These are phyloP conservation scores for Lepisosteus oculatus DNA, from an alignment of 2,113 vertebrate species.

Conservation along the genomic window DNA sequence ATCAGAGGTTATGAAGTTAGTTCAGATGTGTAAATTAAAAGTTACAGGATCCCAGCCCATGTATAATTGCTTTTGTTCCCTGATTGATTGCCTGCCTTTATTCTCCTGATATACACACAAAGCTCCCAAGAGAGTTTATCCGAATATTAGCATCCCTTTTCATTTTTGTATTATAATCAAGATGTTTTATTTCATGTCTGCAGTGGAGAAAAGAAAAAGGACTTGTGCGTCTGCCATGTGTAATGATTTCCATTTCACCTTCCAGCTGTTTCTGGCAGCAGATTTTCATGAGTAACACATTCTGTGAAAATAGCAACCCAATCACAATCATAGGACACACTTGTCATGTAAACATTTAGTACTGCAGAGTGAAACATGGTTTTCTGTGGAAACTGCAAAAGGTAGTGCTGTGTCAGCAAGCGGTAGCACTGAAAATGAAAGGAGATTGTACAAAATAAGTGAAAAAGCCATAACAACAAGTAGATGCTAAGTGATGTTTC, in stretches of 20 bases:
- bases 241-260: conserved; percentile 26
- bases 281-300: conserved; percentile 35
- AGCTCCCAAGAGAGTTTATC: neutral
- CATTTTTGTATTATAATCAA: neutral
- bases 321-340: conserved; percentile 46
- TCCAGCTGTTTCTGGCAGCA: conserved; percentile 42
- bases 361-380: conserved; percentile 12
- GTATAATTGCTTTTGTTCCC: conserved; percentile 8
- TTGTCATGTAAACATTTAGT: conserved; percentile 46
- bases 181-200: neutral
- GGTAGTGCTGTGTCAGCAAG: conserved; percentile 34
- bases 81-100: conserved; percentile 14
- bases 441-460: neutral
- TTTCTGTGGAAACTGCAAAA: neutral
- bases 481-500: neutral
- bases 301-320: conserved; percentile 29
- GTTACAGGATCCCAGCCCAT: conserved; percentile 24
- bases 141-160: neutral
- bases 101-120: neutral
- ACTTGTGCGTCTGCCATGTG: neutral
- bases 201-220: conserved; percentile 1
- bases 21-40: conserved; percentile 33
- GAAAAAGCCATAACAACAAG: neutral
- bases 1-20: conserved; percentile 27
- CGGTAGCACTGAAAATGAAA: conserved; percentile 12